Evolutionary conservation across 2,797 vertebrate genomes (phyloP), one percentile per base, ranked within the genome.

Genomic region (Avahi laniger): DNA sequence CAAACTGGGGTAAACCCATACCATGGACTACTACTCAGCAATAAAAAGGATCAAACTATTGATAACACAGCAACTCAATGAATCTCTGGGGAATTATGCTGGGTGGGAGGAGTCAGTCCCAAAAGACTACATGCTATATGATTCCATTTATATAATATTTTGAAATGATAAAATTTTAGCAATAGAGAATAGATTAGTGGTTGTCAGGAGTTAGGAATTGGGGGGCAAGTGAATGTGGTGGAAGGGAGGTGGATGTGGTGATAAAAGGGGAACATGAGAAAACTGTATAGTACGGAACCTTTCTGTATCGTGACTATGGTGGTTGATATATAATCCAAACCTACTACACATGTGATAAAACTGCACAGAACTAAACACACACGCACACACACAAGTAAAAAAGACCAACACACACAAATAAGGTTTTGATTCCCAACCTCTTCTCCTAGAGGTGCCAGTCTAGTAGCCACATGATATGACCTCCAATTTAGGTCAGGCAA

Each of bases 81-180:
- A 70, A 54, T 89, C 50, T 86, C 61, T 33, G 50, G 67, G 30
- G 33, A 94, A 85, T 75, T 96, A 61, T 70, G 35, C 11, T 59
- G 38, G 70, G 48, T 1, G 35, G 30, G 67, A 48, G 43, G 82
- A 41, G 18, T 14, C 33, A 86, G 78, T 82, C 22, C 41, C 59
- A 54, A 86, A 85, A 67, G 26, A 5, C 65, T 76, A 86, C 11
- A 41, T 78, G 54, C 24, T 85, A 1, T 50, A 63, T 46, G 59
- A 79, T 15, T 75, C 61, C 54, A 79, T 52, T 87, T 91, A 79
- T 43, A 78, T 41, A 92, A 83, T 69, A 94, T 63, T 67, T 48
- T 65, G 24, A 87, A 91, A 91, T 83, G 35, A 69, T 52, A 70
- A 81, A 63, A 84, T 84, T 48, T 93, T 84, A 90, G 59, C n/a